Conservation (phyloP, 2,113 vertebrate genomes). For the Triplophysa dalaica region DNA sequence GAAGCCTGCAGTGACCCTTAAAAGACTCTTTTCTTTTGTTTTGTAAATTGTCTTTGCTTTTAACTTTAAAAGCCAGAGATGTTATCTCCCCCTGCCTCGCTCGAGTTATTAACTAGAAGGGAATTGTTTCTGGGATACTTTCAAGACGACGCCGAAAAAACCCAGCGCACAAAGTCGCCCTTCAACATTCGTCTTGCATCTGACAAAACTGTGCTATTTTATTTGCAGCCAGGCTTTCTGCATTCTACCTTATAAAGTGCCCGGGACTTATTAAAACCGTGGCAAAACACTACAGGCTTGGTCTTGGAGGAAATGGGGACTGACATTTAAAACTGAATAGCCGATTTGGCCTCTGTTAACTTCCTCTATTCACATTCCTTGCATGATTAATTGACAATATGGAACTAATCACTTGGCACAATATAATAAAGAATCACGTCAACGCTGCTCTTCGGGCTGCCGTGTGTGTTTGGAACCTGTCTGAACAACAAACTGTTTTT, state of each 20-base stretch:
- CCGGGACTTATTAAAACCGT: slow-evolving; percentile 24
- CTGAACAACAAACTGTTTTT: slow-evolving; percentile 56
- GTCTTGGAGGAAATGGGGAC: slow-evolving; percentile 12
- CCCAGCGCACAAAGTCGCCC: slow-evolving; percentile 58
- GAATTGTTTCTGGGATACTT: slow-evolving; percentile 61
- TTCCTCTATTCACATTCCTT: slow-evolving; percentile 39
- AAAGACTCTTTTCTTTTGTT: slow-evolving; percentile 81
- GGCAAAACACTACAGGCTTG: background rate
- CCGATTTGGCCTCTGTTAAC: background rate
- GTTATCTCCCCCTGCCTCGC: slow-evolving; percentile 68
- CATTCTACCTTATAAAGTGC: background rate
- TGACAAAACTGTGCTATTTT: slow-evolving; percentile 68
- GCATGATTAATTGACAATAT: slow-evolving; percentile 43
- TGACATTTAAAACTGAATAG: background rate
- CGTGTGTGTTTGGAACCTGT: slow-evolving; percentile 53
- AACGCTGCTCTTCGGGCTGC: slow-evolving; percentile 22
- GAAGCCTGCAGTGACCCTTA: slow-evolving; percentile 77
- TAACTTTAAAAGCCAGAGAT: slow-evolving; percentile 78
- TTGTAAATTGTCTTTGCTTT: slow-evolving; percentile 83
- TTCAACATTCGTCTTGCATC: slow-evolving; percentile 63
- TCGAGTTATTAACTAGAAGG: slow-evolving; percentile 65
- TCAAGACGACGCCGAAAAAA: background rate
- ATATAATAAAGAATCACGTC: slow-evolving; percentile 47
- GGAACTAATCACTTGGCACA: slow-evolving; percentile 37
- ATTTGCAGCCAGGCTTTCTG: slow-evolving; percentile 37